These are phyloP conservation scores for Diogma glabrata DNA, from an alignment of 2,888 invertebrate species.

Conservation along the genomic window DNA sequence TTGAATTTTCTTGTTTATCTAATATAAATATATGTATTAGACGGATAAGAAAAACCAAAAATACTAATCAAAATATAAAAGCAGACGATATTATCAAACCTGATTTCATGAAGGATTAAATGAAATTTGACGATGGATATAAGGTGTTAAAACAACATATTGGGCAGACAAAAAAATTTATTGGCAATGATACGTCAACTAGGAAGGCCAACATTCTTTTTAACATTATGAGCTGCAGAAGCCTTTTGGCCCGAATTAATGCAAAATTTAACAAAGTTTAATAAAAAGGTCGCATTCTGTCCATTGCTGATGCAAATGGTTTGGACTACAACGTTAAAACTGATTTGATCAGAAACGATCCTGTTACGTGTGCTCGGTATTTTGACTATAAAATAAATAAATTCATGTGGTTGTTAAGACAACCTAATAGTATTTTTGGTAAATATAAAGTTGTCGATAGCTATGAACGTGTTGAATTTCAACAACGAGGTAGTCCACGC, in stretches of 20 bases:
- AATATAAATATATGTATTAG: constrained; percentile 16
- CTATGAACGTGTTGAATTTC: too few species aligned
- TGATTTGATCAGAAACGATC: constrained; percentile 14
- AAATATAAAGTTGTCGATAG: too few species aligned
- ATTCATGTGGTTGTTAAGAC: too few species aligned
- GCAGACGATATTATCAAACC: constrained; percentile 16
- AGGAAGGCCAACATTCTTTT: constrained; percentile 1
- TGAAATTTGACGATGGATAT: constrained; percentile 17
- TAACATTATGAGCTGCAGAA: constrained; percentile 14
- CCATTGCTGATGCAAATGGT: constrained; percentile 11
- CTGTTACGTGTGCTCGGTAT: constrained; percentile 11
- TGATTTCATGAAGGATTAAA: constrained; percentile 17
- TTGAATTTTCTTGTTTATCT: background rate
- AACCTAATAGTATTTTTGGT: too few species aligned
- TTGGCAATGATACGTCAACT: constrained; percentile 9
- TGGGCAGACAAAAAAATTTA: constrained; percentile 20
- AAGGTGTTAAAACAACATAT: constrained; percentile 19
- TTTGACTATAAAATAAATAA: too few species aligned
- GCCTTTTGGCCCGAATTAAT: constrained; percentile 17
- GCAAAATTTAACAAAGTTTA: constrained; percentile 11
- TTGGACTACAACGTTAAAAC: constrained; percentile 14
- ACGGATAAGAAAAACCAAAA: constrained; percentile 17
- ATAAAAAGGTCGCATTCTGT: constrained; percentile 12
- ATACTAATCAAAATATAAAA: too few species aligned
- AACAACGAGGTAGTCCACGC: too few species aligned